These are phyloP conservation scores for Zaprionus tsacasi DNA, from an alignment of 1,140 invertebrate genomes.

Conservation along the genomic window DNA sequence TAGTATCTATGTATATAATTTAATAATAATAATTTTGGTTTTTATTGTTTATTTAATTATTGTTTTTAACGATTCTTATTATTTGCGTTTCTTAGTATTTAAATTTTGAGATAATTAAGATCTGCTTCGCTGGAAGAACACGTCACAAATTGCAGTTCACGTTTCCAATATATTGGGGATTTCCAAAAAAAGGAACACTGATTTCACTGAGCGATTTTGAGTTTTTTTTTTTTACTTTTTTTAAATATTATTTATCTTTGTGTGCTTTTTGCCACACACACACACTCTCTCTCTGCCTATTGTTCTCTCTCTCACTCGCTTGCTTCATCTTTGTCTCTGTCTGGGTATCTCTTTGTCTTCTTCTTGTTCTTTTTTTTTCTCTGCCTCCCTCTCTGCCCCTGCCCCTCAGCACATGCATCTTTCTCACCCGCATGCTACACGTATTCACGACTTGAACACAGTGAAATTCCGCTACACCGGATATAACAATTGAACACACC, in stretches of 20 bases:
- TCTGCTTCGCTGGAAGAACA: background rate
- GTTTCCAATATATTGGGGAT: too few relatives aligned
- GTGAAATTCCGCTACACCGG: slow-evolving; percentile 76
- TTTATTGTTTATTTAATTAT: background rate
- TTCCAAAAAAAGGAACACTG: background rate
- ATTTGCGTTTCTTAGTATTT: too few relatives aligned
- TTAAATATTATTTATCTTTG: background rate
- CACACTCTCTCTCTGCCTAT: slow-evolving; percentile 33
- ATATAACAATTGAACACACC: slow-evolving; percentile 79
- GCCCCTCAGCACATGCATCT: background rate
- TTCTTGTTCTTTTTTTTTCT: background rate
- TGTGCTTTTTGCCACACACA: slow-evolving; percentile 2
- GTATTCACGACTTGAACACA: slow-evolving; percentile 46
- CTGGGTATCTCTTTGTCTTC: background rate
- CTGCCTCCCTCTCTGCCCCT: background rate
- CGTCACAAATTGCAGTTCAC: background rate
- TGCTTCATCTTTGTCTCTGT: background rate
- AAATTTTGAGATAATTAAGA: too few relatives aligned
- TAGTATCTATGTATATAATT: too few relatives aligned
- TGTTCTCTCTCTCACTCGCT: slow-evolving; percentile 11
- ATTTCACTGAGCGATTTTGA: background rate
- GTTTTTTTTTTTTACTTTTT: background rate
- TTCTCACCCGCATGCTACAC: slow-evolving; percentile 12
- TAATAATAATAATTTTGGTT: too few relatives aligned
- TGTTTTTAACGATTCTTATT: background rate